A percentile compares a stretch with the other conserved stretches of the same genome.
phyloP scores from a whole-genome alignment of 35 echinoderm and acorn worm species.

The Ptychodera flava region DNA sequence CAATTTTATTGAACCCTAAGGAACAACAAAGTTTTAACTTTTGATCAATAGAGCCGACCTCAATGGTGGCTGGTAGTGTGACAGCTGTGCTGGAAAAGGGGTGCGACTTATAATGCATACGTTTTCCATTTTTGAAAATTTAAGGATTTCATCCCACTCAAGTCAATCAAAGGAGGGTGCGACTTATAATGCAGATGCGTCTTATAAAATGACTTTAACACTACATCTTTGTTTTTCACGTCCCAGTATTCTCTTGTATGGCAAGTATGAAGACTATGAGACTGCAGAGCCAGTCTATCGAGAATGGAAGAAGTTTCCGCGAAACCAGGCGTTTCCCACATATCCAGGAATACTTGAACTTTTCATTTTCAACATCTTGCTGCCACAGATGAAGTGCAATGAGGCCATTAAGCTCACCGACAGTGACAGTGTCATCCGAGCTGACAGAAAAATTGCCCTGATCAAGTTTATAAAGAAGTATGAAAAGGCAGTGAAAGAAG shows the following conservation, averaged over 20 bases:
- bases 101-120: too few species aligned
- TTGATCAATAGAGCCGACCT: too few species aligned
- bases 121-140: too few species aligned
- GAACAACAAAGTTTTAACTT: too few species aligned
- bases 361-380: background rate
- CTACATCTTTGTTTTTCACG: too few species aligned
- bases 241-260: constrained; percentile 8
- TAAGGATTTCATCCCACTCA: too few species aligned
- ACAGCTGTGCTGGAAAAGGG: too few species aligned
- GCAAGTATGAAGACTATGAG: background rate
- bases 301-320: background rate
- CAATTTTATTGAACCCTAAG: too few species aligned
- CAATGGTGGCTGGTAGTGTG: too few species aligned
- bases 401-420: background rate
- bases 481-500: background rate
- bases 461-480: constrained; percentile 4
- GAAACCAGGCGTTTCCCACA: background rate
- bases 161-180: too few species aligned
- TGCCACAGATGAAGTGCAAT: constrained; percentile 13
- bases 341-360: background rate
- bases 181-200: too few species aligned
- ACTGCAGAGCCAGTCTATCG: background rate
- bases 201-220: too few species aligned
- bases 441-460: constrained; percentile 10
- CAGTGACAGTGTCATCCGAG: background rate